Conservation (phyloP, 2,888 invertebrate genomes). For the Calameuta filiformis region DNA sequence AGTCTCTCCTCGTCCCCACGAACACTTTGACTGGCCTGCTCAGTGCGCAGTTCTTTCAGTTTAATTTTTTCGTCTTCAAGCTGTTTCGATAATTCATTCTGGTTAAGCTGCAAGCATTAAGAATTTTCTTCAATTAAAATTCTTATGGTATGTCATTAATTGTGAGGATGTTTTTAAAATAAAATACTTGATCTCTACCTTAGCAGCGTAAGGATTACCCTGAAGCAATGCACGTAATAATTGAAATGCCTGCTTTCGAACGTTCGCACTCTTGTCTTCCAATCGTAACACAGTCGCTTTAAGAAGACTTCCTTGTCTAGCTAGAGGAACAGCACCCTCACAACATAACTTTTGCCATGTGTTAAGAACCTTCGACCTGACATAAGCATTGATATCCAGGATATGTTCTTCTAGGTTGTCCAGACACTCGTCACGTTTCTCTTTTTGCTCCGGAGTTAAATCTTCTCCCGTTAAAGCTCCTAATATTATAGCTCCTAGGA, state of each 20-base stretch:
- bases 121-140: background rate
- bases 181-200: conserved; percentile 68
- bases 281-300: conserved; percentile 77
- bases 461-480: conserved; percentile 80
- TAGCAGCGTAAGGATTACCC: conserved; percentile 87
- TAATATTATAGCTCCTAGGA: conserved; percentile 83
- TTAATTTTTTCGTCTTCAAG: conserved; percentile 73
- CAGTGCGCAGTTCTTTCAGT: conserved; percentile 68
- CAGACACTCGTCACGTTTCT: conserved; percentile 82
- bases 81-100: conserved; percentile 71
- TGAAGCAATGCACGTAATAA: conserved; percentile 82
- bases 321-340: conserved; percentile 82
- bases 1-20: conserved; percentile 52
- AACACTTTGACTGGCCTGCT: conserved; percentile 42
- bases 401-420: conserved; percentile 85
- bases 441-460: conserved; percentile 74
- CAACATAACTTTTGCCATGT: conserved; percentile 84
- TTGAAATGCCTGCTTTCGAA: conserved; percentile 86
- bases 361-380: conserved; percentile 85
- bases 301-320: conserved; percentile 76
- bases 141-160: background rate
- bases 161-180: background rate
- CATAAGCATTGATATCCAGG: conserved; percentile 85
- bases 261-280: conserved; percentile 84
- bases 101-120: conserved; percentile 61